Evolutionary conservation across 2,888 invertebrate species (phyloP), one percentile per base, ranked within the genome.

Genomic region (Hirtodrosophila cameraria): DNA sequence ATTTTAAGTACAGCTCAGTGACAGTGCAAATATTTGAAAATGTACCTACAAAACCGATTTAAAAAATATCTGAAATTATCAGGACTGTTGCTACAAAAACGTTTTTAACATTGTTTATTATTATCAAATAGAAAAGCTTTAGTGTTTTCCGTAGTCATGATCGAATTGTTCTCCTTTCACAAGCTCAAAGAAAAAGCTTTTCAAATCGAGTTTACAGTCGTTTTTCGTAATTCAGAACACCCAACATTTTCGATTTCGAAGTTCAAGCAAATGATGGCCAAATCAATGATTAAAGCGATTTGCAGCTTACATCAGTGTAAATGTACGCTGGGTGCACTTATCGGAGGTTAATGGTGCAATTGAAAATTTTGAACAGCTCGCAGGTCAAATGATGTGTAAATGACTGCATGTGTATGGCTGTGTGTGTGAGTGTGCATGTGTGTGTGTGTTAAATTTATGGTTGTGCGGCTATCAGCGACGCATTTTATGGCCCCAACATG

Each of bases 341-440:
- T 70, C 77, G 60, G 48, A 74, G 69, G 74, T 74, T 84, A 84
- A 82, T 75, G 78, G 60, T 46, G 54, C 63, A 58, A 50, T 70
- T 77, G 83, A 81, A 80, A 83, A 75, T 77, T 72, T 61, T 66
- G 58, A 50, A 36, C 61, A 58, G 68, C 61, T 60, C 74, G 78
- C 71, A 63, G 68, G 43, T 66, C 63, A 84, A 78, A 81, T 84
- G 74, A 81, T 72, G 82, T 82, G 84, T 72, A 66, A 75, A 75
- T 71, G 57, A 49, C 12, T 38, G 28, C 31, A 11, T 18, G 27
- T 16, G 41, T 38, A 20, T 30, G 15, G n/a, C n/a, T 53, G 42
- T 39, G 23, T 39, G 39, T 27, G 35, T 57, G 39, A 41, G 31
- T 15, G 12, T 48, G 20, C 35, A 28, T 15, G 60, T 3, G 31